Base-by-base conservation (phyloP, 2,113 vertebrate species). In the Hystrix cristata region DNA sequence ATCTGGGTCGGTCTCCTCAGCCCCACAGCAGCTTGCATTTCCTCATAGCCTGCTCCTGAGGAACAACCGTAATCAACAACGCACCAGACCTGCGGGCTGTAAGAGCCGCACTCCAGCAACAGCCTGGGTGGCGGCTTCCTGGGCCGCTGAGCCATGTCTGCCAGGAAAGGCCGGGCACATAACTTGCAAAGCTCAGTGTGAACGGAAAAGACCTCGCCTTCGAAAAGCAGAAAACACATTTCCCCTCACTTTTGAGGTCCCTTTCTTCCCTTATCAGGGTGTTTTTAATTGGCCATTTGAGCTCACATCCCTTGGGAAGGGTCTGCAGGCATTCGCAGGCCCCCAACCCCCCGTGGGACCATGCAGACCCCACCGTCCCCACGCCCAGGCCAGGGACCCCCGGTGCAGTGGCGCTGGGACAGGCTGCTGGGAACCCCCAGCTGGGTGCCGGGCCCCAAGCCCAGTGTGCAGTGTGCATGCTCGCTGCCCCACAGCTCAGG, bases 111-210 rank as follows among this genome's bases (percentile, higher is more conserved):
- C 1, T 62, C 62, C 12, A 23, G 27, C 8, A 5, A 1, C 2
- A 6, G 25, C 48, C 27, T 51, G 19, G 0, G 10, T 19, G 3
- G 0, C 0, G 57, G n/a, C 48, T 51, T 8, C 5, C 38, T 3
- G 5, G 25, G 25, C 43, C 59, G 14, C 65, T 27, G 25, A 21
- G 34, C n/a, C 2, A 3, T 12, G 0, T 16, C 25, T 31, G 21
- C 10, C 19, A 11, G 46, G 53, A 6, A n/a, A 21, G 31, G 5
- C 11, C 12, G 19, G 6, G 38, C 9, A 23, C 10, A 0, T 11
- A n/a, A 19, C 18, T 64, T 31, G 2, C 9, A 59, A 10, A 27
- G 21, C 1, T 15, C 14, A 5, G 2, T 18, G 21, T 13, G 34
- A 21, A 27, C 12, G 6, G 51, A 29, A 82, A 71, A 46, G 10